These are phyloP conservation scores for Drosophila erecta DNA, from an alignment of 1,140 invertebrate genomes.

Conservation along the genomic window DNA sequence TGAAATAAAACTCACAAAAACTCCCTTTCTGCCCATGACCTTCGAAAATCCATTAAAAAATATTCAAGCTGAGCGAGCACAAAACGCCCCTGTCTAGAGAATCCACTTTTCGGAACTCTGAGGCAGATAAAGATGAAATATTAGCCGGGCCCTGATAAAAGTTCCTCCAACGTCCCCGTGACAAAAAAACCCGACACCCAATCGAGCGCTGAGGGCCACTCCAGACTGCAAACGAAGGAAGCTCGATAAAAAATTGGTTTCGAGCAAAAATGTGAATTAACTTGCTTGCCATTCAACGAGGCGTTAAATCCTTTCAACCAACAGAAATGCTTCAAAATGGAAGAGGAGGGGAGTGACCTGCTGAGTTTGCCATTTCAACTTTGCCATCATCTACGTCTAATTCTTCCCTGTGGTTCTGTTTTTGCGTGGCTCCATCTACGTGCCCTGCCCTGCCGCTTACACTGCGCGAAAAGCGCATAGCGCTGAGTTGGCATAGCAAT, in stretches of 20 bases:
- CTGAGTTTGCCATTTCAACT: conserved; percentile 34
- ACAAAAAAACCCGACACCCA: background rate
- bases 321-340: background rate
- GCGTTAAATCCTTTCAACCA: conserved; percentile 60
- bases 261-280: conserved; percentile 57
- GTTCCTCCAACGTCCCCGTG: background rate
- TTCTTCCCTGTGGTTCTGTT: conserved; percentile 34
- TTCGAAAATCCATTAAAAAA: background rate
- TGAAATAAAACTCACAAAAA: too few relatives aligned
- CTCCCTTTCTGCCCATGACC: too few relatives aligned
- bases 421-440: conserved; percentile 1
- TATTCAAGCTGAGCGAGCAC: too few relatives aligned
- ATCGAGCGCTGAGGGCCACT: conserved; percentile 20
- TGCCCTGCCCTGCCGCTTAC: too few relatives aligned
- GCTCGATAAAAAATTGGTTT: conserved; percentile 58
- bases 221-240: conserved; percentile 14
- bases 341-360: background rate
- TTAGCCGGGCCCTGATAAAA: background rate
- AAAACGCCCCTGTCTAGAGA: too few relatives aligned
- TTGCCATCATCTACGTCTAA: conserved; percentile 21
- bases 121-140: background rate
- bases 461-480: background rate
- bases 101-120: conserved; percentile 6
- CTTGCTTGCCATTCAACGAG: conserved; percentile 68
- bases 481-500: too few relatives aligned